A percentile compares a stretch with the other conserved stretches of the same genome.
Evolutionary conservation across 2,113 vertebrate genomes (phyloP).

Genomic region (Rafetus swinhoei): DNA sequence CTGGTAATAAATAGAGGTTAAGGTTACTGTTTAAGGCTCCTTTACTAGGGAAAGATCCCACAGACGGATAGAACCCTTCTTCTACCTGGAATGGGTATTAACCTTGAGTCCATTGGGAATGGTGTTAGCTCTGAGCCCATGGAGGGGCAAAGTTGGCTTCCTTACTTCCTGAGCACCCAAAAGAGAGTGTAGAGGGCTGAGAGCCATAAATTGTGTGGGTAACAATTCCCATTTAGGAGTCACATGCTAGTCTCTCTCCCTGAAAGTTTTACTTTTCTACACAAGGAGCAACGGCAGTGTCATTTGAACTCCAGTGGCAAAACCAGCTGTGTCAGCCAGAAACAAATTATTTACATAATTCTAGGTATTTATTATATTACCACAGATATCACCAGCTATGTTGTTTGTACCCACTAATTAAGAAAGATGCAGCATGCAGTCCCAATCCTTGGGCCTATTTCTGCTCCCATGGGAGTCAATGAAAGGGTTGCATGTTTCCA

Average conservation of each 20-base stretch:
- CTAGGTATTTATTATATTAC: not conserved
- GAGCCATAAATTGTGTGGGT: too few species aligned
- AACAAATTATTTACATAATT: not conserved
- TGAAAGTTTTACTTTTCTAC: not conserved
- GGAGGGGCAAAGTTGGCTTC: too few species aligned
- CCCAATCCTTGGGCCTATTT: not conserved
- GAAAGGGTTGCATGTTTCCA: not conserved
- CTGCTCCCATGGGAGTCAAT: constrained; percentile 6
- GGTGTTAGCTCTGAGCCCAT: too few species aligned
- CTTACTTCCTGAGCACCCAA: too few species aligned
- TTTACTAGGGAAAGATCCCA: too few species aligned
- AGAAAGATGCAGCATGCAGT: rapidly evolving
- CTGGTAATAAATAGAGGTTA: too few species aligned
- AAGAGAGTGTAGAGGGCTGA: too few species aligned
- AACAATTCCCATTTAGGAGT: not conserved
- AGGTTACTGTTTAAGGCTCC: too few species aligned
- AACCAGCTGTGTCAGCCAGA: not conserved
- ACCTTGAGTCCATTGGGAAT: too few species aligned
- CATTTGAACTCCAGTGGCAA: not conserved
- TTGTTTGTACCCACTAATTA: not conserved
- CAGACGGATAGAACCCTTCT: too few species aligned
- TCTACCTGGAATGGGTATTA: too few species aligned
- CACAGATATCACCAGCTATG: constrained; percentile 7
- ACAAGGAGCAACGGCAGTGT: not conserved
- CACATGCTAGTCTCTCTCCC: not conserved